These are phyloP conservation scores for Syritta pipiens DNA, from an alignment of 2,888 invertebrate species.

Conservation along the genomic window DNA sequence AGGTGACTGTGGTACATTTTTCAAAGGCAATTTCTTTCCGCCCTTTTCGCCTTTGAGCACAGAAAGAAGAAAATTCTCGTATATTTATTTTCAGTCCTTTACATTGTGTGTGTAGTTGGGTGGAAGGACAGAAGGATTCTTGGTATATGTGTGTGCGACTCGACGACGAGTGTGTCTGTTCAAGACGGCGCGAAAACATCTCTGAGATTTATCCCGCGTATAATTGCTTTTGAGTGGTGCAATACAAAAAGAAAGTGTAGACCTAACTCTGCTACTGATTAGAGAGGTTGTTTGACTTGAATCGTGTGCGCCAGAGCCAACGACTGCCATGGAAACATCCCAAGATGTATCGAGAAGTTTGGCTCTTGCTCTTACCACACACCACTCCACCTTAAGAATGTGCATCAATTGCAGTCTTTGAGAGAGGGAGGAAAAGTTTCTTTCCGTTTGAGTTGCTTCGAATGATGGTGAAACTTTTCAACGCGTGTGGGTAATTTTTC, in stretches of 20 bases:
- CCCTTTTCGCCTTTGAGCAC: constrained; percentile 10
- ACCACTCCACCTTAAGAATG: constrained; percentile 20
- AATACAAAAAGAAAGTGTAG: constrained; percentile 36
- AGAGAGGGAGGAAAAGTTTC: constrained; percentile 1
- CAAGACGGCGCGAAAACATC: constrained; percentile 54
- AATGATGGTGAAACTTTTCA: constrained; percentile 51
- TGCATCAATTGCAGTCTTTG: constrained; percentile 63
- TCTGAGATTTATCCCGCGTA: constrained; percentile 64
- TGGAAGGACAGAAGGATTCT: background rate
- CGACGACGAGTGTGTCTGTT: constrained; percentile 43
- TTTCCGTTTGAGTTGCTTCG: constrained; percentile 56
- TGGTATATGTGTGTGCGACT: background rate
- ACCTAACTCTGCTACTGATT: constrained; percentile 58
- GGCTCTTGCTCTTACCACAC: background rate
- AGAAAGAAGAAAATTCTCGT: constrained; percentile 12
- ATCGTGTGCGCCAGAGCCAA: constrained; percentile 16
- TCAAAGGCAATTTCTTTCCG: constrained; percentile 57
- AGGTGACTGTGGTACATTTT: constrained; percentile 42
- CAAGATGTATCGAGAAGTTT: constrained; percentile 59
- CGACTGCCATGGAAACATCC: constrained; percentile 2
- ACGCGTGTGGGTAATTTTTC: constrained; percentile 63
- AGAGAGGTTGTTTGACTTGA: constrained; percentile 61
- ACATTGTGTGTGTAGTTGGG: constrained; percentile 38
- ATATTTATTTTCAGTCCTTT: constrained; percentile 16
- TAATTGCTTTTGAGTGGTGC: constrained; percentile 67